These are phyloP conservation scores for Coleophora deauratella DNA, from an alignment of 2,888 invertebrate genomes.

Conservation along the genomic window DNA sequence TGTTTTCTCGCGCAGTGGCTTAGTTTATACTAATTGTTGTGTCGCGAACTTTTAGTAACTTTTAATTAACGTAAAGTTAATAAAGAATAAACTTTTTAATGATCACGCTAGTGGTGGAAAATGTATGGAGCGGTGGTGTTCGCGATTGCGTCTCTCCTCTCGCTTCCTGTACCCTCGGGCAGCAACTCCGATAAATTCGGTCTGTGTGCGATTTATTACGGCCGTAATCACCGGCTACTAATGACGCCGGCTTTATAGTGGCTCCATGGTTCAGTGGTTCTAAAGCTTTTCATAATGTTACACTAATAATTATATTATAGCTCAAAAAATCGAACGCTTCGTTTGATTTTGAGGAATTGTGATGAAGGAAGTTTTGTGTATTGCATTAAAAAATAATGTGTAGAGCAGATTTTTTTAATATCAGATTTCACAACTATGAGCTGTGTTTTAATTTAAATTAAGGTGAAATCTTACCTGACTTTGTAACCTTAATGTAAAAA, in stretches of 20 bases:
- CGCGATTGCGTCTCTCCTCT: slow-evolving; percentile 33
- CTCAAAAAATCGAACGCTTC: too few species aligned
- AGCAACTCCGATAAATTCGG: slow-evolving; percentile 65
- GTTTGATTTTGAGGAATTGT: too few species aligned
- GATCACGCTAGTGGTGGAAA: too few species aligned
- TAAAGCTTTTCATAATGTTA: neutral
- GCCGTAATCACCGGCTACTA: slow-evolving; percentile 38
- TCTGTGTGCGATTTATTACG: slow-evolving; percentile 48
- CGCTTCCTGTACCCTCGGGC: slow-evolving; percentile 50
- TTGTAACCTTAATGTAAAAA: too few species aligned
- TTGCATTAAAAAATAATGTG: too few species aligned
- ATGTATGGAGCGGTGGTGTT: neutral
- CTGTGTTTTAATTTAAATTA: too few species aligned
- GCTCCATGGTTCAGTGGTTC: slow-evolving; percentile 5
- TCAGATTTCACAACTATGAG: too few species aligned
- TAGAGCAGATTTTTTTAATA: too few species aligned
- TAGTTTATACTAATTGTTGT: slow-evolving; percentile 11
- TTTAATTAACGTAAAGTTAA: neutral
- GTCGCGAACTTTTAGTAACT: slow-evolving; percentile 15
- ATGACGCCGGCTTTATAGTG: slow-evolving; percentile 40
- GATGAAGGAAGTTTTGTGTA: too few species aligned
- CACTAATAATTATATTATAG: neutral
- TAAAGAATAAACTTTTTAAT: neutral
- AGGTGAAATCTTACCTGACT: too few species aligned
- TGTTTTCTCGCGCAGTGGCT: neutral